phyloP scores from a whole-genome alignment of 2,113 vertebrate species.

The Ardeotis arabs region DNA sequence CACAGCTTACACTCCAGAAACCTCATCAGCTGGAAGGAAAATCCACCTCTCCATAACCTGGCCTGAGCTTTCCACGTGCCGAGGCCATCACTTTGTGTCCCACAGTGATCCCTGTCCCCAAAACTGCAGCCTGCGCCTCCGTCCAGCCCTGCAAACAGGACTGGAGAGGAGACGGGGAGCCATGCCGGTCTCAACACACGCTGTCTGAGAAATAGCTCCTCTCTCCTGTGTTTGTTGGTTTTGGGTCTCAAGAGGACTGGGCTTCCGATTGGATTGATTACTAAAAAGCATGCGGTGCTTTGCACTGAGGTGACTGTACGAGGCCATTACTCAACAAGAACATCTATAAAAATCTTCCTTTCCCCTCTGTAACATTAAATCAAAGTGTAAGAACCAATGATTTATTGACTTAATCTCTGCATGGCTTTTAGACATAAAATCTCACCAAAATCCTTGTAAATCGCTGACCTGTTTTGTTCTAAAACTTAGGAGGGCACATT shows the following conservation, averaged over 20 bases:
- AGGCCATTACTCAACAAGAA: constrained; percentile 37
- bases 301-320: neutral
- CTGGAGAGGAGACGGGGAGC: neutral
- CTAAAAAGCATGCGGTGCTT: neutral
- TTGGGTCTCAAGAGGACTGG: neutral
- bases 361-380: constrained; percentile 20
- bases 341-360: constrained; percentile 56
- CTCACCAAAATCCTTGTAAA: constrained; percentile 37
- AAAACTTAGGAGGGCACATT: constrained; percentile 3
- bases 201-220: neutral
- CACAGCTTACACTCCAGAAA: neutral
- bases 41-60: neutral
- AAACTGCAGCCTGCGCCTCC: neutral
- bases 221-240: neutral
- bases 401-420: constrained; percentile 54
- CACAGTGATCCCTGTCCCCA: rapidly evolving
- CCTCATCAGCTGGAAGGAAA: neutral
- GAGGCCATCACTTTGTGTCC: neutral
- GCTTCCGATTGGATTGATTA: neutral
- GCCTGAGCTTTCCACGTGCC: neutral
- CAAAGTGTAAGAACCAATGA: constrained; percentile 43
- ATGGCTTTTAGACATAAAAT: constrained; percentile 34
- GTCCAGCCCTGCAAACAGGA: neutral
- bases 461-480: constrained; percentile 33
- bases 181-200: rapidly evolving